Evolutionary conservation across 2,113 vertebrate species (phyloP).

Genomic region (Malaclemys terrapin): DNA sequence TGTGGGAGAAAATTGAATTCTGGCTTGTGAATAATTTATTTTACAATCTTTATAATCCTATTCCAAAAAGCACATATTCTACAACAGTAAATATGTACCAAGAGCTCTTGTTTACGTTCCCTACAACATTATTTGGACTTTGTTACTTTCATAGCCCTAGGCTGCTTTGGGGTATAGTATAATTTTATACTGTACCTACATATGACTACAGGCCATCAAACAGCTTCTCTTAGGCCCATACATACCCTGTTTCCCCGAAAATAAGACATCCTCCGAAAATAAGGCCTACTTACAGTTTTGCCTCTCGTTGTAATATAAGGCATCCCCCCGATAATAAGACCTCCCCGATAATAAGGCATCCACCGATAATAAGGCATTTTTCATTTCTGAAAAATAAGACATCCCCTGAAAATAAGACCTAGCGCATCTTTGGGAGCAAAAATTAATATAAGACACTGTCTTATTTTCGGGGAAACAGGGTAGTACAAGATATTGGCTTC

Average conservation of each 20-base stretch:
- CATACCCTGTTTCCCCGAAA: too few relatives aligned
- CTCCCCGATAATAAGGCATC: too few relatives aligned
- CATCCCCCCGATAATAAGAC: too few relatives aligned
- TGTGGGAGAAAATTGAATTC: slow-evolving; percentile 14
- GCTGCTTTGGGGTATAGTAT: neutral
- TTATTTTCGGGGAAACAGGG: too few relatives aligned
- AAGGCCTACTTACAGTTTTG: too few relatives aligned
- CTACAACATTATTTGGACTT: neutral
- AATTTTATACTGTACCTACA: neutral
- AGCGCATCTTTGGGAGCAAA: too few relatives aligned
- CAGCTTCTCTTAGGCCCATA: neutral
- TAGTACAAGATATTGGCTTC: neutral
- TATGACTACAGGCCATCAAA: neutral
- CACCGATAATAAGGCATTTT: too few relatives aligned
- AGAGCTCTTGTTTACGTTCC: neutral
- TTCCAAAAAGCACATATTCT: slow-evolving; percentile 16
- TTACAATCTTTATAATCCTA: neutral
- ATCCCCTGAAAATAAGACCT: too few relatives aligned
- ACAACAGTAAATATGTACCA: slow-evolving; percentile 14
- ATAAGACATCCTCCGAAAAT: too few relatives aligned
- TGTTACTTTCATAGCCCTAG: slow-evolving; percentile 23
- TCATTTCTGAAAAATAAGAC: too few relatives aligned
- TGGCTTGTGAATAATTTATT: slow-evolving; percentile 23
- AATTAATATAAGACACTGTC: too few relatives aligned
- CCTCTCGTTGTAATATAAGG: too few relatives aligned